Evolutionary conservation across 2,113 vertebrate species (phyloP).

Genomic region (Panthera tigris): DNA sequence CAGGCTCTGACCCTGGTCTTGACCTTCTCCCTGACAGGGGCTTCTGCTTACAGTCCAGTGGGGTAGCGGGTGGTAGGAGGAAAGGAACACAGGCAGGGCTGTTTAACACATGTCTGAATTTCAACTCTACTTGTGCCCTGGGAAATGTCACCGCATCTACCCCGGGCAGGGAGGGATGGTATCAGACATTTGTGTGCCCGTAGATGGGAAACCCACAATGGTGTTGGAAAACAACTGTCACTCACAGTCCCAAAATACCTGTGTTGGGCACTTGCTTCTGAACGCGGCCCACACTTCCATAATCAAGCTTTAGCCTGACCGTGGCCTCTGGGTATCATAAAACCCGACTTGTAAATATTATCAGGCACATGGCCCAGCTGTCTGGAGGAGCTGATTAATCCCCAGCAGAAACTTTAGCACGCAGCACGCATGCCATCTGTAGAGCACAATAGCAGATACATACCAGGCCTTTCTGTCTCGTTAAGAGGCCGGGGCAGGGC

Average conservation of each 20-base stretch:
- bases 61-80: neutral
- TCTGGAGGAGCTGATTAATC: conserved; percentile 52
- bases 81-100: neutral
- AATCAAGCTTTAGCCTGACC: conserved; percentile 7
- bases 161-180: too few relatives aligned
- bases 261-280: neutral
- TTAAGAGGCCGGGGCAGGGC: neutral
- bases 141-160: neutral
- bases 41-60: neutral
- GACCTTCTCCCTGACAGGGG: neutral
- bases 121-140: neutral
- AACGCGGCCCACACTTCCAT: neutral
- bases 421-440: conserved; percentile 57
- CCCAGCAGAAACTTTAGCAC: conserved; percentile 13
- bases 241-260: conserved; percentile 45
- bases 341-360: conserved; percentile 61
- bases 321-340: conserved; percentile 66
- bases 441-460: conserved; percentile 14
- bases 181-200: neutral
- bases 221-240: conserved; percentile 44
- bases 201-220: conserved; percentile 22
- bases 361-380: conserved; percentile 66
- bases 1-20: neutral
- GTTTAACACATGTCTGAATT: neutral
- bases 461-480: neutral